These are phyloP conservation scores for Drosophila glabriapex DNA, from an alignment of 2,888 invertebrate genomes.

Conservation along the genomic window DNA sequence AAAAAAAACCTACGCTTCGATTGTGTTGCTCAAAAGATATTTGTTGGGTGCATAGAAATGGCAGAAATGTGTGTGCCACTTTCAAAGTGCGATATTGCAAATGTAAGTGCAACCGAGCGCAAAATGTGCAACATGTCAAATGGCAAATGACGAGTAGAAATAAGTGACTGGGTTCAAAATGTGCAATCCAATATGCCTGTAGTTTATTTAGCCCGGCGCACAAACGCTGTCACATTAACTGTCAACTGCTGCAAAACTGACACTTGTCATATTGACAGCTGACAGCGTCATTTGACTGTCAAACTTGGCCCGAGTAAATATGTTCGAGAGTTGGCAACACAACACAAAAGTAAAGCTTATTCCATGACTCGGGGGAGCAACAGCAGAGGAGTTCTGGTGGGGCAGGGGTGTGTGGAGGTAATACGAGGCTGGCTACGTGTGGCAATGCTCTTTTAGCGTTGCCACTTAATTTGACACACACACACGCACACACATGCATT, in stretches of 20 bases:
- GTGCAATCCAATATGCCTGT: conserved; percentile 79
- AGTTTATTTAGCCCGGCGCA: conserved; percentile 77
- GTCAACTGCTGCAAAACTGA: conserved; percentile 83
- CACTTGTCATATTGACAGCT: conserved; percentile 84
- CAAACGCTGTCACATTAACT: conserved; percentile 80
- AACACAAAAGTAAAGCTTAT: conserved; percentile 23
- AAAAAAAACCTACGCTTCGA: not conserved
- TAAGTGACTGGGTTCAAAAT: conserved; percentile 30
- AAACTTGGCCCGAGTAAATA: conserved; percentile 61
- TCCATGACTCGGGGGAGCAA: not conserved
- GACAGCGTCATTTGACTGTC: conserved; percentile 84
- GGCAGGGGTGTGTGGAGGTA: not conserved
- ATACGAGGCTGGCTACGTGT: conserved; percentile 42
- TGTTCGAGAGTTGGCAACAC: conserved; percentile 48
- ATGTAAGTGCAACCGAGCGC: conserved; percentile 17
- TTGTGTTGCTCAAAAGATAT: conserved; percentile 4
- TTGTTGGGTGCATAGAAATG: not conserved
- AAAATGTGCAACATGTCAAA: conserved; percentile 32
- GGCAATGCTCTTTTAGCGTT: conserved; percentile 72
- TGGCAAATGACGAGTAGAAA: conserved; percentile 5
- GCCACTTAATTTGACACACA: conserved; percentile 72
- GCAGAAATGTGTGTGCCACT: not conserved
- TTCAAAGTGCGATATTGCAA: conserved; percentile 10
- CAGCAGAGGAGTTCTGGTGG: no score
- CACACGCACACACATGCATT: conserved; percentile 20